Evolutionary conservation across 2,797 vertebrate species (phyloP), one percentile per base, ranked within the genome.

Genomic region (Sebastes diaconus): DNA sequence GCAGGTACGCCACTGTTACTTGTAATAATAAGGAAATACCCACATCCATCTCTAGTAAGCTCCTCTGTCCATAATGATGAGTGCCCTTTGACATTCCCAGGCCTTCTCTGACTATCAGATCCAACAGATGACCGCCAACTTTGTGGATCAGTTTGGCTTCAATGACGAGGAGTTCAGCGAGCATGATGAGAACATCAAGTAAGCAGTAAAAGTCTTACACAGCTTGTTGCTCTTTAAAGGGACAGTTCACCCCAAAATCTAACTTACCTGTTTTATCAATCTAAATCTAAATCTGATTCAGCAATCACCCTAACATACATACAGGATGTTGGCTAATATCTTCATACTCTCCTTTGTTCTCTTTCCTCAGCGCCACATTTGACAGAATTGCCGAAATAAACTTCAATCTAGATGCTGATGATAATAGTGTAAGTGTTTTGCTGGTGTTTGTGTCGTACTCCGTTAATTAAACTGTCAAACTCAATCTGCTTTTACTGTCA

Each of bases 91-190:
- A 60, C 16, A 12, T 58, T 29, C n/a, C n/a, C 91, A 99, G 98
- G 97, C 98, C 5, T 99, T 99, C 94, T 99, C 98, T 0, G 98
- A 99, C 92, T 99, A 99, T 94, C 98, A 99, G 96, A 97, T 99
- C 91, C 98, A 99, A 85, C 98, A 99, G 96, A 99, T 99, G 98
- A 98, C 98, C 0, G 97, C 98, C 8, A 98, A 96, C 87, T 99
- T 99, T 3, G 97, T 98, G 84, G 98, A 99, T 94, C 98, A 99
- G 94, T 99, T 99, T 50, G 98, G 98, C 80, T 99, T 99, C 86
- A 99, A 98, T 0, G 98, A 99, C 0, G 98, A 99, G 92, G 98
- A 99, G 87, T 99, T 99, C 89, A 97, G 96, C 58, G 98, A 99
- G 86, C 98, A 99, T 42, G 98, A 99, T 12, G 98, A 99, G 87